A percentile compares a stretch with the other conserved stretches of the same genome.
Conservation (phyloP, 1,140 invertebrate species). For the Laupala kohalensis region DNA sequence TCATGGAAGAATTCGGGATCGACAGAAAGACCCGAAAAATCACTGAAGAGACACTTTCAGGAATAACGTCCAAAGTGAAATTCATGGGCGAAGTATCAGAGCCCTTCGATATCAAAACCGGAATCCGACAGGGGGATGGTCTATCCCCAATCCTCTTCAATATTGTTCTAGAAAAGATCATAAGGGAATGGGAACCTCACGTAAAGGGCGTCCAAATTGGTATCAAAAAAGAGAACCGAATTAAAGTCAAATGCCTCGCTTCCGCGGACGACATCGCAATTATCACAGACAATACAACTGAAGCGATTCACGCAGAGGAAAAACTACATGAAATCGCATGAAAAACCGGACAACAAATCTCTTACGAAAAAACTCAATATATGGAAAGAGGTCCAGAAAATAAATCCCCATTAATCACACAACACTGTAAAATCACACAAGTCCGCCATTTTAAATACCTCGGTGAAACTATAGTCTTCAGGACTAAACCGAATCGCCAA, state of each 20-base stretch:
- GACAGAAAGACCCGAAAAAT: not conserved
- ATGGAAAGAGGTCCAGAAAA: no score
- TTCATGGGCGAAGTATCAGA: constrained; percentile 8
- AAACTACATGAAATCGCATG: no score
- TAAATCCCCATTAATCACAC: no score
- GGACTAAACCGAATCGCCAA: no score
- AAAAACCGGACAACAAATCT: no score
- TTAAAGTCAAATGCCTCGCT: constrained; percentile 2
- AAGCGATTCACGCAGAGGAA: not conserved
- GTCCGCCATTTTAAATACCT: no score
- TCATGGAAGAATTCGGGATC: not conserved
- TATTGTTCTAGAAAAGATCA: constrained; percentile 7
- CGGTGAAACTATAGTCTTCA: no score
- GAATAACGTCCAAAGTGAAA: constrained; percentile 9
- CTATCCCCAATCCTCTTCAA: constrained; percentile 9
- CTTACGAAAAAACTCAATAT: no score
- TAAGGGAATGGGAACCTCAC: not conserved
- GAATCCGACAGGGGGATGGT: constrained; percentile 7
- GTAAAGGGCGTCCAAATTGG: not conserved
- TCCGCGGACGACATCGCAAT: constrained; percentile 4
- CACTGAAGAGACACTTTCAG: not conserved
- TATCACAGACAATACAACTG: not conserved
- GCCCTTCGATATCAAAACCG: constrained; percentile 6
- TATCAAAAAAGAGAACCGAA: not conserved
- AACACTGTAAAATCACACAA: no score